These are phyloP conservation scores for Cybosia mesomella DNA, from an alignment of 2,888 invertebrate genomes.

Conservation along the genomic window DNA sequence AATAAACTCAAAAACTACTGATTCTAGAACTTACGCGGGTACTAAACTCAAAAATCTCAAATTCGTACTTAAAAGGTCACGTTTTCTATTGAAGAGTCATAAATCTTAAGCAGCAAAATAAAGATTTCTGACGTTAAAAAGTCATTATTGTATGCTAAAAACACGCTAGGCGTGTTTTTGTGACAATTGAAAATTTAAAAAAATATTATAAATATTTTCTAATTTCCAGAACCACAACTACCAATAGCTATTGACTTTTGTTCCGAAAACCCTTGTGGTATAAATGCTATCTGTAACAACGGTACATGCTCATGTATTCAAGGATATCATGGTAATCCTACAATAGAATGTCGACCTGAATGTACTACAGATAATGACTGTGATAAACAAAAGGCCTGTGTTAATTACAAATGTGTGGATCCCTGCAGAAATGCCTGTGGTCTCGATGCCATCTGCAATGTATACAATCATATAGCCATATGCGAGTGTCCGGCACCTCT, in stretches of 20 bases:
- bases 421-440: slow-evolving; percentile 92
- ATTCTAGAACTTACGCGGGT: no score
- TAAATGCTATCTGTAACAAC: slow-evolving; percentile 87
- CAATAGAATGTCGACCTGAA: slow-evolving; percentile 91
- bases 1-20: no score
- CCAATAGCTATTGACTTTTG: slow-evolving; percentile 85
- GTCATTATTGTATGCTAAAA: background rate
- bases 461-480: slow-evolving; percentile 92
- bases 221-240: slow-evolving; percentile 66
- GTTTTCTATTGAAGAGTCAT: no score
- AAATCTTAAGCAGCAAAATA: background rate
- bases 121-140: background rate
- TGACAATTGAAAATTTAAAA: background rate
- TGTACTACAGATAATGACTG: slow-evolving; percentile 92
- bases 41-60: no score
- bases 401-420: slow-evolving; percentile 91
- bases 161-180: background rate
- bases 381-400: slow-evolving; percentile 89
- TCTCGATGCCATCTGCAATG: slow-evolving; percentile 90
- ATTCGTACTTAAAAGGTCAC: background rate
- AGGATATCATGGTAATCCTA: slow-evolving; percentile 89
- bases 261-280: slow-evolving; percentile 88
- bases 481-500: slow-evolving; percentile 91
- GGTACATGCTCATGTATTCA: slow-evolving; percentile 88
- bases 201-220: slow-evolving; percentile 13